Conservation (phyloP, 2,888 invertebrate genomes). For the Eupithecia vulgata region DNA sequence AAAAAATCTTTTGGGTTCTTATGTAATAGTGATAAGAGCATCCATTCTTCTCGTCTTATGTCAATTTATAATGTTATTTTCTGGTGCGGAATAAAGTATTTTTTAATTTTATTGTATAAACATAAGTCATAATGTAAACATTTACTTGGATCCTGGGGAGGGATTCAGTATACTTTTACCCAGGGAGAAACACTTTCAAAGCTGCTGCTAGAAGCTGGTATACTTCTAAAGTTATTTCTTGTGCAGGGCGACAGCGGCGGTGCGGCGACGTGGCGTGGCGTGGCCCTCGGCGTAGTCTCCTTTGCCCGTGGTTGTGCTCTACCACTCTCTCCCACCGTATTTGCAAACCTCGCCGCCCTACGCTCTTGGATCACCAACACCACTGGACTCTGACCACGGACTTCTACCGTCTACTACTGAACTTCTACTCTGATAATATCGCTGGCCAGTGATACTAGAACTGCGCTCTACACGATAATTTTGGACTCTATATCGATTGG, state of each 20-base stretch:
- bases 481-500: constrained; percentile 18
- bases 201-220: not conserved
- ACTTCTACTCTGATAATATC: not conserved
- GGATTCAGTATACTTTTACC: not conserved
- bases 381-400: constrained; percentile 65
- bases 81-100: too few species aligned
- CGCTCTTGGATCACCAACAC: constrained; percentile 74
- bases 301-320: constrained; percentile 79
- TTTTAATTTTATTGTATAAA: too few species aligned
- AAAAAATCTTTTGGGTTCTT: not conserved
- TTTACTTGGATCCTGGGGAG: not conserved
- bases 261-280: constrained; percentile 77
- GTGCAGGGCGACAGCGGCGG: constrained; percentile 79
- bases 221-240: not conserved
- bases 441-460: not conserved
- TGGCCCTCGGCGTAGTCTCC: constrained; percentile 77
- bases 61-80: too few species aligned
- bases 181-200: not conserved
- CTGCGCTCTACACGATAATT: constrained; percentile 11
- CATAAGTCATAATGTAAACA: too few species aligned
- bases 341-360: constrained; percentile 74
- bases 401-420: not conserved
- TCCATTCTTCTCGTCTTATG: too few species aligned
- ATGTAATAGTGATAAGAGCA: too few species aligned
- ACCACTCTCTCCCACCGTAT: constrained; percentile 79